Percentiles rank a stretch among this genome's conserved stretches.
Conservation (phyloP, 2,113 vertebrate species). For the Platysternon megacephalum region DNA sequence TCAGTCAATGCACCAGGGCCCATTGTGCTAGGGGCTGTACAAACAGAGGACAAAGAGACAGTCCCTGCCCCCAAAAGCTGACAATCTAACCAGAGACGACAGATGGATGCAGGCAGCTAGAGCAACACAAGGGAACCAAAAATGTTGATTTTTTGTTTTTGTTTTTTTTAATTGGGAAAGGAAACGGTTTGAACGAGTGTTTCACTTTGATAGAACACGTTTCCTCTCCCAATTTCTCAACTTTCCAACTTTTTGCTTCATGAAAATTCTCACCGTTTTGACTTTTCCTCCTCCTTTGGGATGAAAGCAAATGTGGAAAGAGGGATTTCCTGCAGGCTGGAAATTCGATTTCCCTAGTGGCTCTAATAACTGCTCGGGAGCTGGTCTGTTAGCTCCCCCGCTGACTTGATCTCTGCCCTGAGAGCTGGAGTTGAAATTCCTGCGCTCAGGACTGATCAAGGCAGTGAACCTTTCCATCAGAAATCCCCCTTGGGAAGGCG, state of each 20-base stretch:
- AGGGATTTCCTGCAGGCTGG: background rate
- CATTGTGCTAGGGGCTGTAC: background rate
- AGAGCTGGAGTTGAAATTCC: background rate
- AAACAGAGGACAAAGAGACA: background rate
- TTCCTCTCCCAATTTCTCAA: too few species aligned
- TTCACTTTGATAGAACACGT: too few species aligned
- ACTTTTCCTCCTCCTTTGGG: background rate
- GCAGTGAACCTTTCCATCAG: background rate
- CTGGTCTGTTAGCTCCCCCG: background rate
- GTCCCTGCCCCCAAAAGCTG: background rate
- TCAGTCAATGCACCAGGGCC: background rate
- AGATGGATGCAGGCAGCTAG: background rate
- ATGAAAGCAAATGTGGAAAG: background rate
- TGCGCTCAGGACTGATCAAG: background rate
- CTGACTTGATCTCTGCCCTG: background rate
- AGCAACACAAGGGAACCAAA: background rate
- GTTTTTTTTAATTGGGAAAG: background rate
- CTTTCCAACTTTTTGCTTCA: background rate
- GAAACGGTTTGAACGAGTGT: background rate
- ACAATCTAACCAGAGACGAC: background rate
- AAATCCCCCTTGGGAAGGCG: background rate
- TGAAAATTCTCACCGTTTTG: background rate
- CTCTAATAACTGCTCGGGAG: background rate
- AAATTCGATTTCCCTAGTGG: background rate
- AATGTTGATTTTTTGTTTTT: background rate